Percentiles rank a stretch among this genome's conserved stretches.
Conservation (phyloP, 1,140 invertebrate genomes). For the Rhagoletis zephyria region DNA sequence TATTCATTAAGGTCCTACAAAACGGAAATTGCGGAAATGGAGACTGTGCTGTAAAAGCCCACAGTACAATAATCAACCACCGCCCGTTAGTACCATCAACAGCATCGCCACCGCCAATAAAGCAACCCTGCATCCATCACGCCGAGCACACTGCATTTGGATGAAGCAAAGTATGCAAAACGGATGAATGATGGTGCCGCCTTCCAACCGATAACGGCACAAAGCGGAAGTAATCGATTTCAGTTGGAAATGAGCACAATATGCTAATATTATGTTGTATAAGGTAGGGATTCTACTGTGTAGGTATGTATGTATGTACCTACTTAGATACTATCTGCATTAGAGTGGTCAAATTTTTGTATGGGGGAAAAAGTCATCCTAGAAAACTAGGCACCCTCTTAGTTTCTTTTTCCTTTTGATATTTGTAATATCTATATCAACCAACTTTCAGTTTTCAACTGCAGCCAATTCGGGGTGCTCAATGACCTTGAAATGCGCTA, state of each 20-base stretch:
- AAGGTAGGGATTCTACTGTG: too few species aligned
- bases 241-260: slow-evolving; percentile 23
- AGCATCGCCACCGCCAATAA: slow-evolving; percentile 1
- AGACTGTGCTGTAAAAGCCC: slow-evolving; percentile 86
- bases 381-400: too few species aligned
- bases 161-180: not conserved
- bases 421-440: too few species aligned
- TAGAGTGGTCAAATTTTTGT: too few species aligned
- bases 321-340: too few species aligned
- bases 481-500: too few species aligned
- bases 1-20: slow-evolving; percentile 74
- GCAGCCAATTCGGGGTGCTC: too few species aligned
- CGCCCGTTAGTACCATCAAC: not conserved
- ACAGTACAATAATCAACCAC: not conserved
- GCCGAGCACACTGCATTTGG: not conserved
- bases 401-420: too few species aligned
- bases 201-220: not conserved
- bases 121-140: not conserved
- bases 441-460: too few species aligned
- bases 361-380: too few species aligned
- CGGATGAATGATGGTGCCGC: not conserved
- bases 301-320: too few species aligned
- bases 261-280: not conserved
- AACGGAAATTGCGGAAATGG: slow-evolving; percentile 88
- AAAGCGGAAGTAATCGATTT: slow-evolving; percentile 45